Percentiles rank a stretch among this genome's conserved stretches.
Evolutionary conservation across 2,888 invertebrate species (phyloP).

Genomic region (Sphaeridia pumilis): DNA sequence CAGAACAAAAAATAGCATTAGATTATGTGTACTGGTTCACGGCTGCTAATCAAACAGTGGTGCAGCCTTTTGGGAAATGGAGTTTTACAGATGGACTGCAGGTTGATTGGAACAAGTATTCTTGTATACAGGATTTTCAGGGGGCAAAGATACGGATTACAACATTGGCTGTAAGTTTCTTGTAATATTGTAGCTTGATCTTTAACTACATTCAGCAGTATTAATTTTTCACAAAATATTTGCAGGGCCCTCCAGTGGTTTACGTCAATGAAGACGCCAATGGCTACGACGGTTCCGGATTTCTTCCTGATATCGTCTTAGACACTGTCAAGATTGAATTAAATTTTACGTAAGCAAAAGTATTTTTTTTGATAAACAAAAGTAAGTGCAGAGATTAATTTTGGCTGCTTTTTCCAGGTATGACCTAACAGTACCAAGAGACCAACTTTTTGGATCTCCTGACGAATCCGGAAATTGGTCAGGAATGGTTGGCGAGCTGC

Average conservation of each 20-base stretch:
- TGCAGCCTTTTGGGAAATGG: slow-evolving; percentile 26
- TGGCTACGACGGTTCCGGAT: slow-evolving; percentile 18
- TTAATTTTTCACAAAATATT: slow-evolving; percentile 4
- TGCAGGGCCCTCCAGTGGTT: slow-evolving; percentile 30
- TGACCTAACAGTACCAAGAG: slow-evolving; percentile 20
- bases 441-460: slow-evolving; percentile 25
- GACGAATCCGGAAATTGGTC: slow-evolving; percentile 28
- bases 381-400: too few species aligned
- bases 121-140: slow-evolving; percentile 21
- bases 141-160: slow-evolving; percentile 25
- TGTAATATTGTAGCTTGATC: not conserved
- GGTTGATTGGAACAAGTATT: slow-evolving; percentile 13
- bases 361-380: too few species aligned
- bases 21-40: slow-evolving; percentile 28
- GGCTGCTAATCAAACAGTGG: slow-evolving; percentile 15
- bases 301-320: slow-evolving; percentile 29
- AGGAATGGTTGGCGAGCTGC: slow-evolving; percentile 33
- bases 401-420: too few species aligned
- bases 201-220: not conserved
- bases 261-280: slow-evolving; percentile 12
- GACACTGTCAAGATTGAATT: slow-evolving; percentile 22
- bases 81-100: slow-evolving; percentile 12
- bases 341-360: slow-evolving; percentile 29
- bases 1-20: slow-evolving; percentile 6
- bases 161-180: slow-evolving; percentile 20